Evolutionary conservation across 1,140 invertebrate genomes (phyloP), one percentile per base, ranked within the genome.

Genomic region (Leguminivora glycinivorella): DNA sequence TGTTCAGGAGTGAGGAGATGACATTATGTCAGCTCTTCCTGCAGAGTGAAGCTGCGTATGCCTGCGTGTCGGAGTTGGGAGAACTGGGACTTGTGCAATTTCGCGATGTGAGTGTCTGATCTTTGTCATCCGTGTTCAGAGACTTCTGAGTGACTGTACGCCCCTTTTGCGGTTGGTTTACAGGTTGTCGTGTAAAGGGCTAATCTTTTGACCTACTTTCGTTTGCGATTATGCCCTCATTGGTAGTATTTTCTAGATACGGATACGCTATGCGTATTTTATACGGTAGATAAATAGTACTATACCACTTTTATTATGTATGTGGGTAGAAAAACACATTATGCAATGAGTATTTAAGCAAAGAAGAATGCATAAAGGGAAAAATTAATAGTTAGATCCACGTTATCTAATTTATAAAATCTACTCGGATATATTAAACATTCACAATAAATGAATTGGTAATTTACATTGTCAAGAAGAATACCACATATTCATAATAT

Each of bases 1-100:
- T 96, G 83, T 98, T 98, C 92, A 94, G 97, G 72, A 98, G 97
- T 93, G 97, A 98, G 85, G 96, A 98, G 93, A 98, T 98, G 97
- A 96, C 96, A 83, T 93, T 98, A 88, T 98, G 97, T 94, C 97
- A 98, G 91, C 94, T 98, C 75, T 98, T 98, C 87, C 91, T 98
- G 68, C 97, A 98, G 92, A 97, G 96, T 89, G 97, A 98, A 93
- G 97, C 97, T 70, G 97, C 97, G 34, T 98, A 98, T 93, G 95
- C 96, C 29, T 98, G 97, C 93, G 97, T 98, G 70, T 97, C 97
- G 10, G 97, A 98, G 90, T 92, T 98, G 10, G 97, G 97, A 70
- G 97, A 98, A 93, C 92, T 98, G 70, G 97, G 97, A n/a, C 93
- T 98, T 29, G 97, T 98, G 9, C 97, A 98, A 91, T 98, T 98